phyloP scores from a whole-genome alignment of 53 echinoderm and acorn worm species.

The Astropecten irregularis region DNA sequence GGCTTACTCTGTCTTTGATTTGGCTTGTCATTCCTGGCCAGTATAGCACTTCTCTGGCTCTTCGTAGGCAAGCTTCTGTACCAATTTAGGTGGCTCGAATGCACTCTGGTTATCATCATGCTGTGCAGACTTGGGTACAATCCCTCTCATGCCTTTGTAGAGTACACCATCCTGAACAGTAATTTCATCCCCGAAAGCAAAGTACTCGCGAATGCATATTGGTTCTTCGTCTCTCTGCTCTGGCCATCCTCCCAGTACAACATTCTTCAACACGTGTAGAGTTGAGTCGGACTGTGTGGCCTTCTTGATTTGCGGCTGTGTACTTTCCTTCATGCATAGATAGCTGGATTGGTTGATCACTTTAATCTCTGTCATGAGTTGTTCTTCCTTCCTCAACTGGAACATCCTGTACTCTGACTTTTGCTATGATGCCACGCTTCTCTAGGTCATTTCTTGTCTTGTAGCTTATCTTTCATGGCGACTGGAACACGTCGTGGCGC shows the following conservation, averaged over 20 bases:
- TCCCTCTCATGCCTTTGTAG: constrained; percentile 62
- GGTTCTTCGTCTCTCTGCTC: constrained; percentile 6
- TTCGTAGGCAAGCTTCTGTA: too few species aligned
- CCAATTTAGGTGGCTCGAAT: constrained; percentile 64
- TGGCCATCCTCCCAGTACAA: constrained; percentile 58
- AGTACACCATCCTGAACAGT: constrained; percentile 67
- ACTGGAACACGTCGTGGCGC: too few species aligned
- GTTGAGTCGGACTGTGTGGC: background rate
- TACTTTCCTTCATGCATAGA: background rate
- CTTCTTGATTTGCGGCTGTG: constrained; percentile 3
- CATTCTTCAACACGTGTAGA: constrained; percentile 32
- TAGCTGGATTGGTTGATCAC: constrained; percentile 44
- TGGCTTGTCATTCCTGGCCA: constrained; percentile 66
- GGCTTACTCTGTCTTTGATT: constrained; percentile 37
- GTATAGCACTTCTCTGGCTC: constrained; percentile 61
- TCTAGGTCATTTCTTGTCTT: constrained; percentile 51
- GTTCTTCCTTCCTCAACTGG: constrained; percentile 1
- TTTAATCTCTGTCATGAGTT: constrained; percentile 14
- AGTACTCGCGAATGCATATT: constrained; percentile 29
- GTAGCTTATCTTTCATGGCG: too few species aligned
- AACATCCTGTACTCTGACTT: constrained; percentile 42
- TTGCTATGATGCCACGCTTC: constrained; percentile 34
- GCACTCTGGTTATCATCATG: constrained; percentile 37
- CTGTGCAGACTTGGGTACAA: constrained; percentile 57
- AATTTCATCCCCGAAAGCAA: constrained; percentile 56